These are phyloP conservation scores for Datnioides undecimradiatus DNA, from an alignment of 2,113 vertebrate genomes.

Conservation along the genomic window DNA sequence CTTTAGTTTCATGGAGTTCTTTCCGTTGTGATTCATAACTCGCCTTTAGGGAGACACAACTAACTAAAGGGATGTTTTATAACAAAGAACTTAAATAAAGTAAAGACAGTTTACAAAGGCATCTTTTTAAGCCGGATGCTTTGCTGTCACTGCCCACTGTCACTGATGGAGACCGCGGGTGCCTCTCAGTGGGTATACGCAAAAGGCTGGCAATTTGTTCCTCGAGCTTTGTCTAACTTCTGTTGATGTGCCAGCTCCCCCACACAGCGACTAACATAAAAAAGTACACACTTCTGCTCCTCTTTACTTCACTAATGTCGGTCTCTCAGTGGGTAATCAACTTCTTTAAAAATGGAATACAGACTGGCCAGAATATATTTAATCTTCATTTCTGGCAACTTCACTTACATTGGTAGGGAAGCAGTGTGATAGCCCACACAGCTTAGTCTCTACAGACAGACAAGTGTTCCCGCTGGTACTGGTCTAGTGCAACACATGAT, in stretches of 20 bases:
- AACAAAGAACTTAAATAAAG: not conserved
- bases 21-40: not conserved
- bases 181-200: slow-evolving; percentile 2
- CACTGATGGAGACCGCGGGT: not conserved
- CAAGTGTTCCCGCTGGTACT: not conserved
- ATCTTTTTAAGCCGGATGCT: not conserved
- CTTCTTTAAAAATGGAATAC: not conserved
- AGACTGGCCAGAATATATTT: not conserved
- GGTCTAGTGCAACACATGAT: not conserved
- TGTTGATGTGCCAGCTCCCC: not conserved
- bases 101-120: not conserved
- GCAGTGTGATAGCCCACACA: not conserved
- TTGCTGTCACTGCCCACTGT: slow-evolving; percentile 4
- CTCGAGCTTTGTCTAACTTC: slow-evolving; percentile 15
- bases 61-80: not conserved
- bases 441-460: not conserved
- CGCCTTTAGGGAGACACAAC: not conserved
- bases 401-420: not conserved
- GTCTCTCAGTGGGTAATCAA: not conserved
- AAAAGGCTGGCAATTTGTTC: not conserved
- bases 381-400: not conserved
- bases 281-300: not conserved
- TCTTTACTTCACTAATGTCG: not conserved
- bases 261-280: not conserved
- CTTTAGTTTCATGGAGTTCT: not conserved